phyloP scores from a whole-genome alignment of 2,888 invertebrate genomes.

The Hyposoter didymator region DNA sequence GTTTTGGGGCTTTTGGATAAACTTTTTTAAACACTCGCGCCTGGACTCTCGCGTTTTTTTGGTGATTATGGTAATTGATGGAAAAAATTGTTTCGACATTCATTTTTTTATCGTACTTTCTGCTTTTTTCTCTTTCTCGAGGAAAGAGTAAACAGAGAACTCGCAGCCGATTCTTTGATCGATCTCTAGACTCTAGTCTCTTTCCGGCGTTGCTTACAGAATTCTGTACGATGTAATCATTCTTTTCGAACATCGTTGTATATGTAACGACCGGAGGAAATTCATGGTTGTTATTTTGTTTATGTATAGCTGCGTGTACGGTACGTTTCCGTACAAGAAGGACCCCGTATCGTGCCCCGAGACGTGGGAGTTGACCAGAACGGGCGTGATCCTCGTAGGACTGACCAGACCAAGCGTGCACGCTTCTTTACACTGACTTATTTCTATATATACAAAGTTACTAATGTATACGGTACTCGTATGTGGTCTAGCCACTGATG shows the following conservation, averaged over 20 bases:
- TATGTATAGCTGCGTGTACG: neutral
- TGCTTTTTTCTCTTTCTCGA: neutral
- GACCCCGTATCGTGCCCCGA: slow-evolving; percentile 65
- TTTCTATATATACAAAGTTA: slow-evolving; percentile 25
- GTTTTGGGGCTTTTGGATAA: neutral
- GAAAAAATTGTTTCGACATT: neutral
- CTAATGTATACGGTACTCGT: slow-evolving; percentile 1
- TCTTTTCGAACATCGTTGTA: slow-evolving; percentile 3
- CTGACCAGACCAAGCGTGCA: slow-evolving; percentile 58
- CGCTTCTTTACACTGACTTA: slow-evolving; percentile 39
- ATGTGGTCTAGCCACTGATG: slow-evolving; percentile 2
- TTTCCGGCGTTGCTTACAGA: slow-evolving; percentile 3
- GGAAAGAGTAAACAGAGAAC: neutral
- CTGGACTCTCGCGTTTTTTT: neutral
- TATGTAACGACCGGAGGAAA: neutral
- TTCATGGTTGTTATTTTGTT: neutral
- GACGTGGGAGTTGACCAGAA: slow-evolving; percentile 77
- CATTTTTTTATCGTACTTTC: neutral
- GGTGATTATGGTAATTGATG: neutral
- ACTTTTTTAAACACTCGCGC: neutral
- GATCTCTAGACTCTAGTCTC: neutral
- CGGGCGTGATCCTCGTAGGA: slow-evolving; percentile 74
- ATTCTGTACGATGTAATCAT: slow-evolving; percentile 43
- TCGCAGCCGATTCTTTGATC: slow-evolving; percentile 2
- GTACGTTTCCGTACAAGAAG: slow-evolving; percentile 47